These are phyloP conservation scores for Synergus laeviventris DNA, from an alignment of 2,888 invertebrate species.

Conservation along the genomic window DNA sequence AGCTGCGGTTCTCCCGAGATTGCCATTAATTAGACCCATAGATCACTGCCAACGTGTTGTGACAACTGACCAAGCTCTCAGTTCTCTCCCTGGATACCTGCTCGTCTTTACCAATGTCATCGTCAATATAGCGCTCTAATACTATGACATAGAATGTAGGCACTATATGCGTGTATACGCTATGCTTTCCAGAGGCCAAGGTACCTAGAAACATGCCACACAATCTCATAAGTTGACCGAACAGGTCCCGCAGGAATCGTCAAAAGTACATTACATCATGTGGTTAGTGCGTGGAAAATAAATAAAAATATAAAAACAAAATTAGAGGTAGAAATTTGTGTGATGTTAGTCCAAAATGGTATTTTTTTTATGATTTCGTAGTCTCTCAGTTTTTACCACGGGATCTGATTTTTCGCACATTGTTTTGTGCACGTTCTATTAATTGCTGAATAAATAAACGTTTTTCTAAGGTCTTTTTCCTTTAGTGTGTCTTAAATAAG, in stretches of 20 bases:
- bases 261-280: constrained; percentile 43
- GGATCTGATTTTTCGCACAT: too few relatives aligned
- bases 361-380: too few relatives aligned
- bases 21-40: constrained; percentile 52
- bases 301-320: not conserved
- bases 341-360: too few relatives aligned
- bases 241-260: constrained; percentile 49
- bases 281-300: not conserved
- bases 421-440: too few relatives aligned
- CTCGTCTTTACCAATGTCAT: constrained; percentile 30
- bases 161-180: not conserved
- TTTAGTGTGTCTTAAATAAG: not conserved
- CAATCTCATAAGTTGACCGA: constrained; percentile 52
- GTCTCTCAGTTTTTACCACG: too few relatives aligned
- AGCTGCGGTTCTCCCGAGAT: constrained; percentile 46
- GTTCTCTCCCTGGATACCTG: constrained; percentile 34
- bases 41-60: constrained; percentile 45
- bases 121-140: not conserved
- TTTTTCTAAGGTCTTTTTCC: not conserved
- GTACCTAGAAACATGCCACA: constrained; percentile 27
- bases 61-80: constrained; percentile 43
- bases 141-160: not conserved
- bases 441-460: too few relatives aligned
- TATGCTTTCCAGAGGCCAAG: not conserved
- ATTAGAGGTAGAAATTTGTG: not conserved